A percentile compares a stretch with the other conserved stretches of the same genome.
phyloP scores from a whole-genome alignment of 1,140 invertebrate genomes.

The Heliconius melpomene region DNA sequence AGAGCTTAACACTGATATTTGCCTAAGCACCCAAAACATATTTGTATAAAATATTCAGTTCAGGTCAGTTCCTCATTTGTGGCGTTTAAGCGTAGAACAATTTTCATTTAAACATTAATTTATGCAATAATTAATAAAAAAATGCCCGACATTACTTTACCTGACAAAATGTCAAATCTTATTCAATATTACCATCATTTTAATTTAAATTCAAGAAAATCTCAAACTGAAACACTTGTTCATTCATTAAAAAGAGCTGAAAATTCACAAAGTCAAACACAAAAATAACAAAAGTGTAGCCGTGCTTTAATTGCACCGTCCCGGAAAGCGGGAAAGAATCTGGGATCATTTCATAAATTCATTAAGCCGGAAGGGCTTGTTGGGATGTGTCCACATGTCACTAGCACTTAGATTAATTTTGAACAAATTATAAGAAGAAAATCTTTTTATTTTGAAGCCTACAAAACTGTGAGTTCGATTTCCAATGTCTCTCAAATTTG shows the following conservation, averaged over 20 bases:
- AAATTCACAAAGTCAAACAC: constrained; percentile 41
- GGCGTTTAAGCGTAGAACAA: too few relatives aligned
- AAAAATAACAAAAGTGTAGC: constrained; percentile 39
- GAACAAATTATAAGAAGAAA: too few relatives aligned
- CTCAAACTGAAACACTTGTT: constrained; percentile 38
- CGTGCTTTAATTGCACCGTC: constrained; percentile 41
- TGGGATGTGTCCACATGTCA: constrained; percentile 8
- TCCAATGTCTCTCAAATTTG: too few relatives aligned
- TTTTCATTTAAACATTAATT: too few relatives aligned
- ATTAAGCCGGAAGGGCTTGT: constrained; percentile 36
- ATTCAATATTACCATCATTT: constrained; percentile 18
- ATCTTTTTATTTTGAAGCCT: too few relatives aligned
- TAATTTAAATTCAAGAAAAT: constrained; percentile 23
- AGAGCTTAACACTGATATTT: too few relatives aligned
- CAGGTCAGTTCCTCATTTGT: too few relatives aligned
- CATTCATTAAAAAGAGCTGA: constrained; percentile 38
- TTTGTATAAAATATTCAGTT: too few relatives aligned
- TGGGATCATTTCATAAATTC: constrained; percentile 40
- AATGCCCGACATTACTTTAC: neutral
- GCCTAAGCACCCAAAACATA: too few relatives aligned
- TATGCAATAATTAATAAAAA: too few relatives aligned
- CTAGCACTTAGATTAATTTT: neutral
- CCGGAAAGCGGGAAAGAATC: constrained; percentile 39
- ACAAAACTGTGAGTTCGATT: too few relatives aligned
- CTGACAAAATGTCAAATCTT: neutral